Conservation (phyloP, 1,140 invertebrate genomes). For the Anoplolepis gracilipes region DNA sequence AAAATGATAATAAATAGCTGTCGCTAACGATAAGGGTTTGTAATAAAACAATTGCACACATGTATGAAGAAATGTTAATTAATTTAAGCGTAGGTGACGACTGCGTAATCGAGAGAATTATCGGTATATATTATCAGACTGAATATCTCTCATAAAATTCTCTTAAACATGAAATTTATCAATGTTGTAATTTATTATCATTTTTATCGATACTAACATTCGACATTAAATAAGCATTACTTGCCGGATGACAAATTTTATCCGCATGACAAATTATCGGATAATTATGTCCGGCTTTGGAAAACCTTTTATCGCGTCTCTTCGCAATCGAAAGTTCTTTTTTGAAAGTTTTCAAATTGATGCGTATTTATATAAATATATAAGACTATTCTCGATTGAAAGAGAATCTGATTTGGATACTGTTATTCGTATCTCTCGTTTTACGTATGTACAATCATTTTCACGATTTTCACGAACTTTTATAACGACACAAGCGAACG, state of each 20-base stretch:
- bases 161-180: conserved; percentile 3
- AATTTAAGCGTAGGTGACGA: neutral
- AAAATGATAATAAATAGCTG: conserved; percentile 58
- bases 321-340: conserved; percentile 39
- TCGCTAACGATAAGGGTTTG: conserved; percentile 27
- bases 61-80: neutral
- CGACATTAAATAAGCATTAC: neutral
- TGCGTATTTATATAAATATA: conserved; percentile 27
- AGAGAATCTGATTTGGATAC: conserved; percentile 12
- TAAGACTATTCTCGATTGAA: conserved; percentile 10
- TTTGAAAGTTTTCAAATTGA: conserved; percentile 37
- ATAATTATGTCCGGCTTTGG: neutral
- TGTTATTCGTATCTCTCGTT: conserved; percentile 9
- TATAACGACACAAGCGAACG: conserved; percentile 11
- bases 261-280: conserved; percentile 21
- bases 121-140: conserved; percentile 5
- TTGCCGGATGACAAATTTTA: neutral
- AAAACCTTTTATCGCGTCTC: conserved; percentile 43
- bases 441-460: conserved; percentile 51
- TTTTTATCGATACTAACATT: conserved; percentile 18
- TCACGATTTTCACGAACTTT: conserved; percentile 35
- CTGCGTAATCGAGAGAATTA: neutral
- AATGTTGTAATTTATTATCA: conserved; percentile 18
- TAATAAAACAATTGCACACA: neutral
- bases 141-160: neutral